Conservation (phyloP, 2,888 invertebrate species). For the Erynnis tages region DNA sequence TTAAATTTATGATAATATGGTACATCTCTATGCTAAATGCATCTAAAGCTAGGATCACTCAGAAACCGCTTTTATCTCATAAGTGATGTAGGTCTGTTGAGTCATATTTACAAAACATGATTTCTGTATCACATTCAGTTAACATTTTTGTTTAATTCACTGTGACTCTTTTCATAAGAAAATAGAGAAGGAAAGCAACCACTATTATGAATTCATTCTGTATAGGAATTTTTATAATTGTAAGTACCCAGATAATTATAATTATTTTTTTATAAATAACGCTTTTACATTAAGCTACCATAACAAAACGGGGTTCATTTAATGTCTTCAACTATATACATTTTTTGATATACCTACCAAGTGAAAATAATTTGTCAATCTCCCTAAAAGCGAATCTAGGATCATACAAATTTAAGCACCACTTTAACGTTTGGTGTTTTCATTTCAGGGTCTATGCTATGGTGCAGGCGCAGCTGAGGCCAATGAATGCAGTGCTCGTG, state of each 20-base stretch:
- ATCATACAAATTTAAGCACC: too few relatives aligned
- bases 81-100: conserved; percentile 8
- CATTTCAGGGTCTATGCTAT: conserved; percentile 51
- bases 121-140: too few relatives aligned
- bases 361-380: too few relatives aligned
- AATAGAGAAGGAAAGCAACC: too few relatives aligned
- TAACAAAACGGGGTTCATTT: too few relatives aligned
- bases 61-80: conserved; percentile 31
- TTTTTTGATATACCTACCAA: too few relatives aligned
- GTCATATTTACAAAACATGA: conserved; percentile 4
- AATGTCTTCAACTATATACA: too few relatives aligned
- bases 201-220: conserved; percentile 3
- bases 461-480: conserved; percentile 43
- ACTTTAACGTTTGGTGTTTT: neutral
- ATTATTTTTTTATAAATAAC: neutral
- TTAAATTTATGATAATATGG: neutral
- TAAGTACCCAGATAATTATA: conserved; percentile 28
- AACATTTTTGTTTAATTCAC: too few relatives aligned
- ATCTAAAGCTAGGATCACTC: conserved; percentile 23
- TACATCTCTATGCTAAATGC: neutral
- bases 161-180: too few relatives aligned
- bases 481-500: conserved; percentile 50
- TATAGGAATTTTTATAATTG: conserved; percentile 22
- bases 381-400: too few relatives aligned
- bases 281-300: too few relatives aligned